Percentiles rank a stretch among this genome's conserved stretches.
Conservation (phyloP, 2,113 vertebrate species). For the Spermophilus dauricus region DNA sequence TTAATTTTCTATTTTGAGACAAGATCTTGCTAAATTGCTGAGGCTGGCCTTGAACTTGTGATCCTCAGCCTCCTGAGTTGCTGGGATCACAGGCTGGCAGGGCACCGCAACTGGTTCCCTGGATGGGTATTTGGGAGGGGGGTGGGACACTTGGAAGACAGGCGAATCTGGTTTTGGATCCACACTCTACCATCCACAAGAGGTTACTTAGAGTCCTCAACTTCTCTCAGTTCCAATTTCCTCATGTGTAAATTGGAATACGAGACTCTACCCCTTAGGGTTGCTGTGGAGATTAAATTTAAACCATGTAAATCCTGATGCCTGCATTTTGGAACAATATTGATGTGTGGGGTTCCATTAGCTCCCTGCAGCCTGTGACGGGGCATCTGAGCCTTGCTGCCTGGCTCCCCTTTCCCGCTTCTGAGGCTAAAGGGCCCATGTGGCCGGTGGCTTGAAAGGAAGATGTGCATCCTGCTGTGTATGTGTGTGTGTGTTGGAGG, state of each 20-base stretch:
- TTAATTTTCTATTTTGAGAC: background rate
- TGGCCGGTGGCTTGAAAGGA: background rate
- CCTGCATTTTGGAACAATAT: background rate
- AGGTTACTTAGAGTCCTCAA: background rate
- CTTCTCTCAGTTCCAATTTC: background rate
- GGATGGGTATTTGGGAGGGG: background rate
- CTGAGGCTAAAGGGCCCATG: background rate
- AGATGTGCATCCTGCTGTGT: background rate
- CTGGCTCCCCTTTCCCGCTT: background rate
- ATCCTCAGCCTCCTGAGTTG: background rate
- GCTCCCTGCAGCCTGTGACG: background rate
- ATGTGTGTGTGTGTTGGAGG: background rate
- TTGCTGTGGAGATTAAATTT: background rate
- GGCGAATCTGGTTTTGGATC: background rate
- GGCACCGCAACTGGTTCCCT: background rate
- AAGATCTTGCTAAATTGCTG: background rate
- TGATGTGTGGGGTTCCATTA: rapidly evolving
- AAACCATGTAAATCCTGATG: background rate
- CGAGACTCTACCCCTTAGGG: background rate
- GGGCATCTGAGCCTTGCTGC: background rate
- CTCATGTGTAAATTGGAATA: background rate
- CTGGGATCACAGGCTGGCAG: background rate
- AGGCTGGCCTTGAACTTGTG: background rate
- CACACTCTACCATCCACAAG: background rate
- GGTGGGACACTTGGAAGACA: background rate